Conservation (phyloP, 2,888 invertebrate species). For the Drosophila heteroneura region DNA sequence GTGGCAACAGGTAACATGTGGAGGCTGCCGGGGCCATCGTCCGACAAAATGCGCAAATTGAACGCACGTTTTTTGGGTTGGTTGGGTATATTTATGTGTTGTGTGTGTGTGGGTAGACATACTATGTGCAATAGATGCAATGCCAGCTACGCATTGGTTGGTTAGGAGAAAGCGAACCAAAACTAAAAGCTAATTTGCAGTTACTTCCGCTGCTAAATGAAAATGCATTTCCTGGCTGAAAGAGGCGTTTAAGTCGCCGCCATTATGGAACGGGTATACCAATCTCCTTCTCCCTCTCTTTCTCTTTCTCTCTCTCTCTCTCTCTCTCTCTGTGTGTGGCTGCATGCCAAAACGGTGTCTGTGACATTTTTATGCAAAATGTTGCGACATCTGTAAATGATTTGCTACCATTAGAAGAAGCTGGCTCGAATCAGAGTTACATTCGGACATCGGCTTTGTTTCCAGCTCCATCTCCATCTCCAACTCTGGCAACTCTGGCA, state of each 20-base stretch:
- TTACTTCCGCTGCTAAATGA: conserved; percentile 84
- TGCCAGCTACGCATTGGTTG: conserved; percentile 1
- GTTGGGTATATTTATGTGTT: too few species aligned
- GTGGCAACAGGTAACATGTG: conserved; percentile 14
- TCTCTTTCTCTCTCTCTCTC: background rate
- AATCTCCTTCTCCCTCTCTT: background rate
- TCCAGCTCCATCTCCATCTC: background rate
- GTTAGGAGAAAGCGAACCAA: conserved; percentile 61
- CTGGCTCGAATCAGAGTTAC: conserved; percentile 8
- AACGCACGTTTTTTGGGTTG: conserved; percentile 2
- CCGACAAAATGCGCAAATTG: conserved; percentile 44
- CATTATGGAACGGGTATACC: conserved; percentile 28
- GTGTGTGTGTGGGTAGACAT: background rate
- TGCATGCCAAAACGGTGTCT: conserved; percentile 32
- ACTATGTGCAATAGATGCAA: conserved; percentile 3
- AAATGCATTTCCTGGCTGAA: conserved; percentile 84
- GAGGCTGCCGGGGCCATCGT: background rate
- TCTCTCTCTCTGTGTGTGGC: background rate
- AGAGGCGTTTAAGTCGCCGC: conserved; percentile 64
- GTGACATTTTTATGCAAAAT: conserved; percentile 75
- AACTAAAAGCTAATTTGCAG: conserved; percentile 85
- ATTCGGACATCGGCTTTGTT: conserved; percentile 3
- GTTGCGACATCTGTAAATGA: conserved; percentile 80
- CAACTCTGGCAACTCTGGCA: background rate
- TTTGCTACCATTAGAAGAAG: conserved; percentile 72